These are phyloP conservation scores for Elephantulus edwardii DNA, from an alignment of 2,113 vertebrate species.

Conservation along the genomic window DNA sequence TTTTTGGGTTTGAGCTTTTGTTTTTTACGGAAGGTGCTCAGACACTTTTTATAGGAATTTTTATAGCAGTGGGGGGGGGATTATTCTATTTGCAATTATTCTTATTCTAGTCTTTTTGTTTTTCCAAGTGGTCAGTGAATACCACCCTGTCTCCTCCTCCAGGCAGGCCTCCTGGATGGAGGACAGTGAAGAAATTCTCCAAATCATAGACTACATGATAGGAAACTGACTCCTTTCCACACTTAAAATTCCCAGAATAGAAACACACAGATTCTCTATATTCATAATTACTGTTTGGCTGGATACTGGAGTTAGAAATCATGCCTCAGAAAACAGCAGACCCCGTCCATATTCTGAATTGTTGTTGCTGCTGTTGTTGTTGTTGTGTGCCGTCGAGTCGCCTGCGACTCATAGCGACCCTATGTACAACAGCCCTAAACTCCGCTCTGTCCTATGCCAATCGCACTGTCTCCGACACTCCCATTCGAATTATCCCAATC, in stretches of 20 bases:
- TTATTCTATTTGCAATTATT: not conserved
- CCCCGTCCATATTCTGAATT: not conserved
- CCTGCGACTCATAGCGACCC: no score
- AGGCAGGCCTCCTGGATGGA: not conserved
- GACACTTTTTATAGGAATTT: not conserved
- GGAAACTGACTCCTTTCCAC: not conserved
- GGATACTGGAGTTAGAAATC: not conserved
- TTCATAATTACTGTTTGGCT: not conserved
- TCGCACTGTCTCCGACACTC: no score
- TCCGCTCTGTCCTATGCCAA: no score
- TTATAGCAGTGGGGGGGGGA: not conserved
- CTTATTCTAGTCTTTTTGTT: not conserved
- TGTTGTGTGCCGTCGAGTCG: no score
- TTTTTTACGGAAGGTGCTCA: conserved; percentile 4
- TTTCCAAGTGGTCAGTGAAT: not conserved
- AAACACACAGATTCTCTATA: not conserved
- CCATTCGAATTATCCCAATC: no score
- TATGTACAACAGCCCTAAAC: no score
- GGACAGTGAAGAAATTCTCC: not conserved
- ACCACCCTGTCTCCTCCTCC: not conserved
- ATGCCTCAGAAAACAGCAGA: not conserved
- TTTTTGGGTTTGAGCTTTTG: not conserved
- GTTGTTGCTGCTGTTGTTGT: no score
- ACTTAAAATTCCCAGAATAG: not conserved
- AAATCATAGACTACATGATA: not conserved